These are phyloP conservation scores for Apotomis capreana DNA, from an alignment of 2,888 invertebrate genomes.

Conservation along the genomic window DNA sequence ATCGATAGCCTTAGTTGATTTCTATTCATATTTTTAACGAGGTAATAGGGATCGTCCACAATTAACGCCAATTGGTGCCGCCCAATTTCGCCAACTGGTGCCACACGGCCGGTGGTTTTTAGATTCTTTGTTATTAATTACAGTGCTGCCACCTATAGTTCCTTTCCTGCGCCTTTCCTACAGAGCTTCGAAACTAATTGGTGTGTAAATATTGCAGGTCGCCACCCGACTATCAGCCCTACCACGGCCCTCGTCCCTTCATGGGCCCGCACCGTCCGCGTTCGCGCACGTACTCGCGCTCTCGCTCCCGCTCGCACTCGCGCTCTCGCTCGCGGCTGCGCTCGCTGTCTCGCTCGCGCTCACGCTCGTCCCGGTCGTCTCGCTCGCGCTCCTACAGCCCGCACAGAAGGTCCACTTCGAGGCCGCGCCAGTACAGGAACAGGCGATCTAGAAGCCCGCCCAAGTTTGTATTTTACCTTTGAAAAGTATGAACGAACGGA, in stretches of 20 bases:
- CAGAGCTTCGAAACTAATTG: too few relatives aligned
- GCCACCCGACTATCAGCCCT: slow-evolving; percentile 41
- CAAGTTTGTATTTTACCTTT: slow-evolving; percentile 69
- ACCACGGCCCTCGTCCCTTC: slow-evolving; percentile 48
- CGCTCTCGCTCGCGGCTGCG: slow-evolving; percentile 54
- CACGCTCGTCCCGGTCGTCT: slow-evolving; percentile 47
- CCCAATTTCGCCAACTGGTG: too few relatives aligned
- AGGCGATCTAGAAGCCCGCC: slow-evolving; percentile 67
- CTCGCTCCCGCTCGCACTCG: slow-evolving; percentile 46
- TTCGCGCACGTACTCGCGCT: slow-evolving; percentile 49
- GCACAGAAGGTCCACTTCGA: slow-evolving; percentile 53
- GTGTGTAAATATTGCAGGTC: slow-evolving; percentile 51
- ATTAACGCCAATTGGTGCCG: too few relatives aligned
- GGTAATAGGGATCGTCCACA: too few relatives aligned
- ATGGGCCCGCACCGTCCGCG: slow-evolving; percentile 68
- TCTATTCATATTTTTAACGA: too few relatives aligned
- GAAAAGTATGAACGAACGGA: neutral
- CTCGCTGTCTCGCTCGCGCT: slow-evolving; percentile 54
- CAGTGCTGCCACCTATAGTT: too few relatives aligned
- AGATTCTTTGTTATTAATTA: too few relatives aligned
- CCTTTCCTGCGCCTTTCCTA: too few relatives aligned
- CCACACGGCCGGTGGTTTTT: too few relatives aligned
- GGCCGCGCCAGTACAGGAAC: slow-evolving; percentile 59
- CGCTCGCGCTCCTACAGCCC: slow-evolving; percentile 49
- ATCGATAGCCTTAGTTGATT: too few relatives aligned